Percentiles rank a stretch among this genome's conserved stretches.
Conservation (phyloP, 2,113 vertebrate species). For the Anoplopoma fimbria region DNA sequence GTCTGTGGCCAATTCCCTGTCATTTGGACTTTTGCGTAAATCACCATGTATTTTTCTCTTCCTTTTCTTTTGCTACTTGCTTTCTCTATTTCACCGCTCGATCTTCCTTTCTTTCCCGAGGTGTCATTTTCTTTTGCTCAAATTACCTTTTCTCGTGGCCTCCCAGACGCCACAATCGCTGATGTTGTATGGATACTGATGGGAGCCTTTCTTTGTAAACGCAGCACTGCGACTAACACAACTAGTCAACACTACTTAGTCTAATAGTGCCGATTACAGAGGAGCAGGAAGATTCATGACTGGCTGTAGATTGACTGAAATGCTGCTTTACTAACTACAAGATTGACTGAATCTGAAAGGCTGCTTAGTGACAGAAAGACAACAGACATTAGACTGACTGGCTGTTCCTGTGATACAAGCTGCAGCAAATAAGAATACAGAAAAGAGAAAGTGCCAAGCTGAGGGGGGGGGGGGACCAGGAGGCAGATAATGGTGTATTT, state of each 20-base stretch:
- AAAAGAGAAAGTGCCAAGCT: background rate
- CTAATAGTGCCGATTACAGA: constrained; percentile 70
- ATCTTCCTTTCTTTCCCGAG: constrained; percentile 67
- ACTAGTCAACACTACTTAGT: constrained; percentile 72
- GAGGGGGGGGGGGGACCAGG: too few species aligned
- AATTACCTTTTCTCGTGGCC: constrained; percentile 83
- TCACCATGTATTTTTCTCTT: constrained; percentile 79
- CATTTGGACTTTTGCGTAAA: constrained; percentile 86
- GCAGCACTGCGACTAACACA: constrained; percentile 57
- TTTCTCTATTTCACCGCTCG: constrained; percentile 66
- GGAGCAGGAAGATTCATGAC: constrained; percentile 61
- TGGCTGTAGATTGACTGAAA: constrained; percentile 51
- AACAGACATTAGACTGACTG: constrained; percentile 18
- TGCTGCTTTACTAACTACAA: constrained; percentile 51
- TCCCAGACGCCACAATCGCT: constrained; percentile 79
- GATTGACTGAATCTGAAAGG: constrained; percentile 40
- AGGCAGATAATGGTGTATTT: background rate
- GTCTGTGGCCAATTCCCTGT: constrained; percentile 80
- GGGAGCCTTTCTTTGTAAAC: constrained; percentile 78
- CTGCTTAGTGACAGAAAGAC: constrained; percentile 37
- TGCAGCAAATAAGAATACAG: background rate
- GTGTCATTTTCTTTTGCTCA: constrained; percentile 85
- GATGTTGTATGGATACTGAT: constrained; percentile 85
- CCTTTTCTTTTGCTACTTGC: constrained; percentile 61
- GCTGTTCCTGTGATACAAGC: background rate